Base-by-base conservation (phyloP, 2,113 vertebrate genomes). In the Hypanus sabinus region DNA sequence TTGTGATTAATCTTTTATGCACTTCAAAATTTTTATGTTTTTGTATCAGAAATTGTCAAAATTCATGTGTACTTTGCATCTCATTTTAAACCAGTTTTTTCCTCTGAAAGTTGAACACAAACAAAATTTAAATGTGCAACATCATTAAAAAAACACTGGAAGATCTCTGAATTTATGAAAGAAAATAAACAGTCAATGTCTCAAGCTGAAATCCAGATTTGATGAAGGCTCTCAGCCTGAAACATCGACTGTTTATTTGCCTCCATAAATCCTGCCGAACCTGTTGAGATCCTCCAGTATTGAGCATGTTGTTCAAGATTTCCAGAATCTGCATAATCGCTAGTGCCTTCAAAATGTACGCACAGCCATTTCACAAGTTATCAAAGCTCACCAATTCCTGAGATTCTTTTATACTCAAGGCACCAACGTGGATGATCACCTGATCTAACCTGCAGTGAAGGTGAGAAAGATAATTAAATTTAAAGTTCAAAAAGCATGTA, bases 361-460 rank as follows among this genome's bases (percentile, higher is more conserved):
- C 46, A 33, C n/a, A 36, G 8, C 27, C 55, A 27, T 81, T 80
- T 16, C 20, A 46, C 5, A 36, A 33, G 68, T 80, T 94, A 60
- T 57, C 36, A 20, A 62, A 81, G 94, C 97, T 97, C 94, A 97
- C 97, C 97, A 99, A 96, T 68, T 98, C 98, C 76, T 98, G 97
- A 75, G 98, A 97, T 27, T 99, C 99, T 94, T 97, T 97, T 93
- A 99, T 95, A 95, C 97, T 98, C 95, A 98, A 92, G 94, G 98
- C 98, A 94, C 99, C 98, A n/a, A 99, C 98, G 0, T 99, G 98
- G 95, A 99, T 95, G 33, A 99, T 97, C 94, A 99, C 97, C 0
- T 98, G 97, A 94, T 98, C 97, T 95, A 99, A 95, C 94, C 99
- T 99, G 95, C 88, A 95, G 46, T n/a, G 22, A 38, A 14, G 77